Conservation (phyloP, 2,113 vertebrate genomes). For the Manacus vitellinus region DNA sequence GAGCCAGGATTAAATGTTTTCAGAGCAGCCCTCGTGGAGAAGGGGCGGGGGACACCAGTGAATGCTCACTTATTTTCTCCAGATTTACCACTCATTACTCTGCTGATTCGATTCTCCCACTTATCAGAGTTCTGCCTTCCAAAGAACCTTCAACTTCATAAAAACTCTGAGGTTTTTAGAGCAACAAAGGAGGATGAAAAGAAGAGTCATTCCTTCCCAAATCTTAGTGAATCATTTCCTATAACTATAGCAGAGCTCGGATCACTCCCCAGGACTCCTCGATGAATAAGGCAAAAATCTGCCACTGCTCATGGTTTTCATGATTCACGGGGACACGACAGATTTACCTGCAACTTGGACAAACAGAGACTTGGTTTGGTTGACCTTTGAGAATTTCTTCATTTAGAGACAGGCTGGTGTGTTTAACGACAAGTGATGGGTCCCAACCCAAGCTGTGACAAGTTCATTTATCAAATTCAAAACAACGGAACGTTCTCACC, state of each 20-base stretch:
- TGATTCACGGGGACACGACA: background rate
- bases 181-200: background rate
- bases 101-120: background rate
- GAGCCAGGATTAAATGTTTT: background rate
- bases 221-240: background rate
- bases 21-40: background rate
- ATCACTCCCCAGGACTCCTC: background rate
- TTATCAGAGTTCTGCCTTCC: background rate
- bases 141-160: background rate
- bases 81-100: background rate
- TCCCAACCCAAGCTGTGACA: background rate
- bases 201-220: background rate
- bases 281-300: background rate
- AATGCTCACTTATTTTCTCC: background rate
- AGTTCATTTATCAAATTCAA: too few relatives aligned
- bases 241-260: background rate
- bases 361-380: background rate
- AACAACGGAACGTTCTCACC: rapidly evolving
- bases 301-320: background rate
- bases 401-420: too few relatives aligned
- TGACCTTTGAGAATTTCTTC: background rate
- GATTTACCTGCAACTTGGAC: background rate
- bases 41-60: background rate
- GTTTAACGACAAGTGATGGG: background rate
- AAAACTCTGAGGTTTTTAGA: background rate